Conservation (phyloP, 2,113 vertebrate genomes). For the Cynopterus brachyotis region DNA sequence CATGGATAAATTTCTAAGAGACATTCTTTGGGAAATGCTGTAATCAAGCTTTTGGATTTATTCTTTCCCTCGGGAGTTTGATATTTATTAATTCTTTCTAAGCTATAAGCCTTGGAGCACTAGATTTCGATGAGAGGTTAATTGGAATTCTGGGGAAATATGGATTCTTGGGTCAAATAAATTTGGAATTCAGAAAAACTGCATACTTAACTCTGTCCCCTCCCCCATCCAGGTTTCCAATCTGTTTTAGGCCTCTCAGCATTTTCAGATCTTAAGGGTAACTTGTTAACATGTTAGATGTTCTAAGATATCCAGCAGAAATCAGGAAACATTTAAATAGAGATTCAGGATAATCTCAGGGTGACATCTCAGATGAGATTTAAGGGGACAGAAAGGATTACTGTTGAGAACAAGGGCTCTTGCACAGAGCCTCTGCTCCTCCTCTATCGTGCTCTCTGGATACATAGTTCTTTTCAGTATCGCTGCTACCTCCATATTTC, state of each 20-base stretch:
- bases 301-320: background rate
- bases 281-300: background rate
- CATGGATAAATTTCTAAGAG: background rate
- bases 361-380: background rate
- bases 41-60: background rate
- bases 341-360: background rate
- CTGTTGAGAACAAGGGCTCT: background rate
- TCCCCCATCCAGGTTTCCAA: background rate
- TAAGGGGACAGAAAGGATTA: background rate
- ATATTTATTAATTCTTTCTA: background rate
- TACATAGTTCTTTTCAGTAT: background rate
- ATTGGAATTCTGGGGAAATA: background rate
- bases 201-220: background rate
- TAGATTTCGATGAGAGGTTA: background rate
- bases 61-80: background rate
- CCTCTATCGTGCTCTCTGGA: background rate
- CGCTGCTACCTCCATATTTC: background rate
- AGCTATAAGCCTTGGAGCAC: background rate
- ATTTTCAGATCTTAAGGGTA: background rate
- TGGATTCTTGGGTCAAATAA: background rate
- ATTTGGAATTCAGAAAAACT: background rate
- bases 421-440: background rate
- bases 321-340: background rate
- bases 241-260: background rate
- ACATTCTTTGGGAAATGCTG: background rate